Conservation (phyloP, 2,888 invertebrate species). For the Hecatera dysodea region DNA sequence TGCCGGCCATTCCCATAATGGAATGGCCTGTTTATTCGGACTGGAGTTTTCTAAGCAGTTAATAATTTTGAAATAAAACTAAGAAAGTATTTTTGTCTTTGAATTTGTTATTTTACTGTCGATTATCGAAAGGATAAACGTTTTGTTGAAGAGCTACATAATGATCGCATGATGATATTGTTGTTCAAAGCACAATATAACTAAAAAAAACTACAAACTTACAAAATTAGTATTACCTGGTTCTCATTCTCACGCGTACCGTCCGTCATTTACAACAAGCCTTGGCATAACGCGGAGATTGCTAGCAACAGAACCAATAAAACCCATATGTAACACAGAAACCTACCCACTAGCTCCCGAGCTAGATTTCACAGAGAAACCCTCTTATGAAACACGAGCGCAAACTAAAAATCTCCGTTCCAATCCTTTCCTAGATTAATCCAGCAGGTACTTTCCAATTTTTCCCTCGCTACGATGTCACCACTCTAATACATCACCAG, state of each 20-base stretch:
- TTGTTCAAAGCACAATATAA: no score
- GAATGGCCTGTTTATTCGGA: slow-evolving; percentile 79
- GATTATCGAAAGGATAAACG: neutral
- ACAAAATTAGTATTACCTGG: neutral
- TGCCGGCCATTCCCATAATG: slow-evolving; percentile 77
- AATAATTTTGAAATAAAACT: slow-evolving; percentile 57
- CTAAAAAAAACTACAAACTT: neutral
- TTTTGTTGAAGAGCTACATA: neutral
- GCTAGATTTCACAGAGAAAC: slow-evolving; percentile 5
- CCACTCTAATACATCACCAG: slow-evolving; percentile 48
- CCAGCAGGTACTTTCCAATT: slow-evolving; percentile 41
- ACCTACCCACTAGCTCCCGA: slow-evolving; percentile 1
- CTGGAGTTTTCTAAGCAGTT: slow-evolving; percentile 49
- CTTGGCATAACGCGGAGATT: neutral
- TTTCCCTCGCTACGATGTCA: slow-evolving; percentile 46
- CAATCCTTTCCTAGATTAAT: slow-evolving; percentile 50
- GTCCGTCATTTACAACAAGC: neutral
- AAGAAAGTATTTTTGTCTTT: slow-evolving; percentile 18
- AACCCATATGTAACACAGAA: neutral
- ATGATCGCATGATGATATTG: neutral
- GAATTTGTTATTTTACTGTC: neutral
- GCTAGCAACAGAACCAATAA: slow-evolving; percentile 12
- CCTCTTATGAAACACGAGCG: slow-evolving; percentile 7
- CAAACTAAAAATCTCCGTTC: slow-evolving; percentile 25
- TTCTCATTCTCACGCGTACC: neutral